Evolutionary conservation across 2,797 vertebrate species (phyloP).

Genomic region (Toxotes lorentzi): DNA sequence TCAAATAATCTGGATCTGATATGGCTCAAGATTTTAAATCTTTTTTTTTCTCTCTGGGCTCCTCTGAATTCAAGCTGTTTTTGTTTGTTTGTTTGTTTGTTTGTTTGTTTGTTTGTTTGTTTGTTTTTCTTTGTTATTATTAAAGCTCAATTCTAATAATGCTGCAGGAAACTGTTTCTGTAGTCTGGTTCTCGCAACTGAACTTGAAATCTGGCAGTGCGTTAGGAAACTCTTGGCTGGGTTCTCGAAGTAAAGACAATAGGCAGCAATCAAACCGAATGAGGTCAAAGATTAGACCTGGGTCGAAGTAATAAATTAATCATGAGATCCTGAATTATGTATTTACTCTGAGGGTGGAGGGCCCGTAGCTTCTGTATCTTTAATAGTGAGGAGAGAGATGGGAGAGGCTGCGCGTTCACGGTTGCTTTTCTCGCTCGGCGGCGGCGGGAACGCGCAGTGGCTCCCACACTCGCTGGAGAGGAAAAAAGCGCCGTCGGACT

Average conservation of each 20-base stretch:
- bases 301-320: slow-evolving; percentile 77
- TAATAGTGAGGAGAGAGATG: slow-evolving; percentile 82
- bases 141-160: background rate
- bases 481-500: slow-evolving; percentile 75
- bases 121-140: background rate
- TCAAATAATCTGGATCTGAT: background rate
- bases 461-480: slow-evolving; percentile 65
- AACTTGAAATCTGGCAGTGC: slow-evolving; percentile 10
- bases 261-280: slow-evolving; percentile 53
- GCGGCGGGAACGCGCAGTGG: slow-evolving; percentile 82
- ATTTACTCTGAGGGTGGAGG: slow-evolving; percentile 72
- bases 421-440: slow-evolving; percentile 63
- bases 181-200: background rate
- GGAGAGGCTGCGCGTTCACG: slow-evolving; percentile 89
- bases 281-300: slow-evolving; percentile 72
- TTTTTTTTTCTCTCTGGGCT: background rate
- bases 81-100: background rate
- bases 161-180: background rate
- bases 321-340: slow-evolving; percentile 76
- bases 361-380: slow-evolving; percentile 76
- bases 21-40: background rate
- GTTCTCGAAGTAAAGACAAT: slow-evolving; percentile 46
- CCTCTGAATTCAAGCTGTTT: background rate
- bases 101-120: background rate
- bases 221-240: slow-evolving; percentile 31